A percentile compares a stretch with the other conserved stretches of the same genome.
phyloP scores from a whole-genome alignment of 2,797 vertebrate genomes.

The Eulemur coronatus region DNA sequence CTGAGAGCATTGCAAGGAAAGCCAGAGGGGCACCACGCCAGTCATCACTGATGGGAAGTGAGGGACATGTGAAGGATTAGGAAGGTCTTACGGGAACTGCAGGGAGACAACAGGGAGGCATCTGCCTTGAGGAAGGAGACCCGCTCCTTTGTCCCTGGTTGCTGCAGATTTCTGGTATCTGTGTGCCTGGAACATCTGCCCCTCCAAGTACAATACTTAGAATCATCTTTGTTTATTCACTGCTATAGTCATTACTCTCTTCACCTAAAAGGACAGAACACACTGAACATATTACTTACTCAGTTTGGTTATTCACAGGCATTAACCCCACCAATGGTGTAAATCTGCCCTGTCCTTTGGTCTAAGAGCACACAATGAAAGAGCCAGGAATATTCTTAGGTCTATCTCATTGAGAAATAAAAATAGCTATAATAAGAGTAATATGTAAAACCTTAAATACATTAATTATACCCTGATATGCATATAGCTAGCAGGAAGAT shows the following conservation, averaged over 20 bases:
- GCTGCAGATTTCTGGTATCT: not conserved
- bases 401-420: not conserved
- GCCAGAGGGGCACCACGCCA: not conserved
- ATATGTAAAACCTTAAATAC: not conserved
- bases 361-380: not conserved
- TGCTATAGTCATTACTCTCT: conserved; percentile 9
- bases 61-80: not conserved
- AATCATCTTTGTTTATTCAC: conserved; percentile 35
- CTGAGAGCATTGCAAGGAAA: not conserved
- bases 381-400: not conserved
- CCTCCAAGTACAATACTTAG: not conserved
- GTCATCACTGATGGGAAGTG: not conserved
- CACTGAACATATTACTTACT: conserved; percentile 42
- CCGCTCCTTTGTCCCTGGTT: conserved; percentile 1
- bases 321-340: not conserved
- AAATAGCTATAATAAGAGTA: not conserved
- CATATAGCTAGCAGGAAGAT: not conserved
- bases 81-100: not conserved
- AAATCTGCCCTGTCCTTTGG: not conserved
- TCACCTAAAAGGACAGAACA: not conserved
- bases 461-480: not conserved
- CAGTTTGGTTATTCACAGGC: not conserved
- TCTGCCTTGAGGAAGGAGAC: not conserved
- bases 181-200: conserved; percentile 12
- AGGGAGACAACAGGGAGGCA: not conserved